Evolutionary conservation across 1,140 invertebrate genomes (phyloP), one percentile per base, ranked within the genome.

Genomic region (Dendrolimus punctatus): DNA sequence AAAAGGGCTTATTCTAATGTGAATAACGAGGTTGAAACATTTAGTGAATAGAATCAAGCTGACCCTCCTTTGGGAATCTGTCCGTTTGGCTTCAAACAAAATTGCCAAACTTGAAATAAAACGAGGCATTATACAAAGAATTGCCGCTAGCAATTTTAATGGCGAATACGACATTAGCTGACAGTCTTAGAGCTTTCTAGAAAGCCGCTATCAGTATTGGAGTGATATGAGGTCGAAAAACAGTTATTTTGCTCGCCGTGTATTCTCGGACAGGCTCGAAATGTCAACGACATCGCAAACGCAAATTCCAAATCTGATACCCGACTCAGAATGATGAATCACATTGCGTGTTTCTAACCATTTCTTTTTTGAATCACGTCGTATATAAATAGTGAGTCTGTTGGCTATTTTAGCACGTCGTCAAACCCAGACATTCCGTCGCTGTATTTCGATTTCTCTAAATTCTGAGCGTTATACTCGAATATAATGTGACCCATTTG

Each of bases 401-500:
- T 51, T 55, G 40, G 57, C 68, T 68, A 67, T 74, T 73, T 64
- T 51, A 68, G 59, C 51, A 57, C 54, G 43, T 55, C 58, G 46
- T 57, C 54, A 50, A 8, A 39, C 46, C 56, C 62, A 76, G 78
- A 82, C 73, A 43, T 54, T 52, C 49, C 40, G 71, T 60, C 69
- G 63, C 66, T 52, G 49, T 57, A 58, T 68, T 66, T 63, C 48
- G 58, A 55, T 64, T 55, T 56, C 65, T 57, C 57, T 50, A 53
- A 54, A 57, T 64, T 58, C 37, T 59, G 53, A 60, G 50, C 53
- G 53, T 56, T 57, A 52, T 60, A 65, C 71, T 51, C 70, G 78
- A 76, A 75, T 80, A 80, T 65, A 65, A 66, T 61, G 56, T 79
- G 79, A 85, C 80, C 80, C 57, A 79, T 74, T 82, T 83, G 55